phyloP scores from a whole-genome alignment of 2,888 invertebrate species.

The Polylopha cassiicola region DNA sequence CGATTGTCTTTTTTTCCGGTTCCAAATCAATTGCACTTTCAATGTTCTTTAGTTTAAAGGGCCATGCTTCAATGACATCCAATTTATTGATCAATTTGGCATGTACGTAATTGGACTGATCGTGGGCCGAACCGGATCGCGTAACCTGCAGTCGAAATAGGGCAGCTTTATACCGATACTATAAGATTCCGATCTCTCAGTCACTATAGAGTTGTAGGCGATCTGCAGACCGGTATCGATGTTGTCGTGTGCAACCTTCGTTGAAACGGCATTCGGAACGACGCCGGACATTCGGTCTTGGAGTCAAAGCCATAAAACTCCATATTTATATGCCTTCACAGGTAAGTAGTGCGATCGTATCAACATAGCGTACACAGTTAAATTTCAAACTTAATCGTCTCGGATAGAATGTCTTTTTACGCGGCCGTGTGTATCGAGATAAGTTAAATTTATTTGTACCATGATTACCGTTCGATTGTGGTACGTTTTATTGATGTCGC shows the following conservation, averaged over 20 bases:
- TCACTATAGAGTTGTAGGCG: slow-evolving; percentile 35
- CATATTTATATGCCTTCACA: slow-evolving; percentile 41
- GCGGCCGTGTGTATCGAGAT: slow-evolving; percentile 38
- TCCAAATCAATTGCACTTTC: slow-evolving; percentile 1
- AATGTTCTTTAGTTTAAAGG: slow-evolving; percentile 9
- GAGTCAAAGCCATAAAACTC: slow-evolving; percentile 37
- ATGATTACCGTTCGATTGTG: slow-evolving; percentile 45
- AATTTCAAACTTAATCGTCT: slow-evolving; percentile 37
- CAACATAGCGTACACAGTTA: slow-evolving; percentile 30
- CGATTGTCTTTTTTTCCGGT: slow-evolving; percentile 33
- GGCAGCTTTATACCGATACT: slow-evolving; percentile 36
- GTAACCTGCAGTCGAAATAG: slow-evolving; percentile 37
- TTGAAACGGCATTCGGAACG: slow-evolving; percentile 24
- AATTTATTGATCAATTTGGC: slow-evolving; percentile 28
- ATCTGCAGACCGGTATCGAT: slow-evolving; percentile 35
- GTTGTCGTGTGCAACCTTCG: slow-evolving; percentile 32
- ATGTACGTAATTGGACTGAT: slow-evolving; percentile 31
- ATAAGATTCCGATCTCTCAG: slow-evolving; percentile 37
- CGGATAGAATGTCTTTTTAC: slow-evolving; percentile 46
- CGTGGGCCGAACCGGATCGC: slow-evolving; percentile 37
- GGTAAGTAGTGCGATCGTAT: slow-evolving; percentile 47
- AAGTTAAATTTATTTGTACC: slow-evolving; percentile 41
- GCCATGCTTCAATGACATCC: slow-evolving; percentile 11
- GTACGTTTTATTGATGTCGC: slow-evolving; percentile 47
- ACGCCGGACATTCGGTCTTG: slow-evolving; percentile 36